phyloP scores from a whole-genome alignment of 23 tunicate species.

The Ciona savignyi region DNA sequence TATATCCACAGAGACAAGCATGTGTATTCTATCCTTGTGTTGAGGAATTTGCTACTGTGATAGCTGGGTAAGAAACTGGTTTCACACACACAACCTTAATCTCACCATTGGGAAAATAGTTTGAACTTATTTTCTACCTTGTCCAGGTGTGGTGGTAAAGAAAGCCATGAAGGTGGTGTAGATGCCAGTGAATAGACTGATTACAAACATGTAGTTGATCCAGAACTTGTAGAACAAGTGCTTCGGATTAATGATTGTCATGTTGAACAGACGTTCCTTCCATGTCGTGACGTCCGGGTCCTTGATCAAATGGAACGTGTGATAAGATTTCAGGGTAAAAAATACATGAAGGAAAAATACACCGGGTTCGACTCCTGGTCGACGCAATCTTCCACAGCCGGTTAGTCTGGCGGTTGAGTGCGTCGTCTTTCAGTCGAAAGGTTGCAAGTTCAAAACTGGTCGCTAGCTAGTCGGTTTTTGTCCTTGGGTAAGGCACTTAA shows the following conservation, averaged over 20 bases:
- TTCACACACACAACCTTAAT: too few species aligned
- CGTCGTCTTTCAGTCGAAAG: too few species aligned
- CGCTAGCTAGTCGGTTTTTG: background rate
- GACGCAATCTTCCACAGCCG: background rate
- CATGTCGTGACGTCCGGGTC: conserved; percentile 49
- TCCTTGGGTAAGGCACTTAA: background rate
- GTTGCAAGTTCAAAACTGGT: background rate
- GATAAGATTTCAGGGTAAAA: background rate
- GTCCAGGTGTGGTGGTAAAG: conserved; percentile 65
- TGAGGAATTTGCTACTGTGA: too few species aligned
- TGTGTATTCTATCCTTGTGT: too few species aligned
- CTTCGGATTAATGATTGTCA: conserved; percentile 47
- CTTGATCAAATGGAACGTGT: background rate
- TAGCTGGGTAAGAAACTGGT: too few species aligned
- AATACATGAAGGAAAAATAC: background rate
- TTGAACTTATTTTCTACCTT: conserved; percentile 40
- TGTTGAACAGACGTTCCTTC: conserved; percentile 22
- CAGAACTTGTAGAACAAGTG: conserved; percentile 41
- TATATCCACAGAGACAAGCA: too few species aligned
- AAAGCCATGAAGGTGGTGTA: conserved; percentile 72
- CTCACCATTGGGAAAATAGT: too few species aligned
- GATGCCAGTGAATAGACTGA: conserved; percentile 30
- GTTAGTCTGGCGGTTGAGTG: too few species aligned
- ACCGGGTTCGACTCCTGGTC: background rate
- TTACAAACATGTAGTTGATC: conserved; percentile 35